These are phyloP conservation scores for Tetragonisca angustula DNA, from an alignment of 2,888 invertebrate genomes.

Conservation along the genomic window DNA sequence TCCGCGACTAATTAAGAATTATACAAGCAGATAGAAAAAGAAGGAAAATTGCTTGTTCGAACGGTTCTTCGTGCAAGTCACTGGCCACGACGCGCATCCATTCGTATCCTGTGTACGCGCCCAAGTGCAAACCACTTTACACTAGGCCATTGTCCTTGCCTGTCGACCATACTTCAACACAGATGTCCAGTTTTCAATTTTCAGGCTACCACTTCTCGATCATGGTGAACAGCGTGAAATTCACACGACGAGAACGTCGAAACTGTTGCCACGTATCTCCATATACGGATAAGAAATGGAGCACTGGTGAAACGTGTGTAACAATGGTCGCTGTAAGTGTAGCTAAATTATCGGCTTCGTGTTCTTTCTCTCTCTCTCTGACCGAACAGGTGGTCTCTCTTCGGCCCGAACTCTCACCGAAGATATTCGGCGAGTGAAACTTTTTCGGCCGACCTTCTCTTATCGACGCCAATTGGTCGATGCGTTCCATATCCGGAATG, in stretches of 20 bases:
- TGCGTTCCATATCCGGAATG: conserved; percentile 34
- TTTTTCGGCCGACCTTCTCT: conserved; percentile 68
- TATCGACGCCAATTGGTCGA: conserved; percentile 49
- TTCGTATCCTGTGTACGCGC: conserved; percentile 25
- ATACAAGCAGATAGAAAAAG: conserved; percentile 23
- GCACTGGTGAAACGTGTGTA: conserved; percentile 38
- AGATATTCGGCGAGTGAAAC: conserved; percentile 82
- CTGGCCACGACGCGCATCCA: conserved; percentile 18
- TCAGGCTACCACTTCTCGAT: neutral
- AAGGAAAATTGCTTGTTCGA: conserved; percentile 13
- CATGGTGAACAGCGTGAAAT: neutral
- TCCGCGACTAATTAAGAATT: conserved; percentile 55
- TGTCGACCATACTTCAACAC: neutral
- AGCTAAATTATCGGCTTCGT: conserved; percentile 41
- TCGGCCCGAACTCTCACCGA: conserved; percentile 76
- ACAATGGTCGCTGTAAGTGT: conserved; percentile 57
- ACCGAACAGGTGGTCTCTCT: neutral
- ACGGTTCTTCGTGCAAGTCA: conserved; percentile 48
- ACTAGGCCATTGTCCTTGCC: conserved; percentile 22
- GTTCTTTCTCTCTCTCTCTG: conserved; percentile 7
- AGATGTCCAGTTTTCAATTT: neutral
- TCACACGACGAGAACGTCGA: conserved; percentile 22
- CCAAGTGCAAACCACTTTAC: conserved; percentile 35
- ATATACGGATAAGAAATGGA: conserved; percentile 5
- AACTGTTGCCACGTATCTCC: conserved; percentile 7